phyloP scores from a whole-genome alignment of 2,113 vertebrate species.

The Microtus montanus region DNA sequence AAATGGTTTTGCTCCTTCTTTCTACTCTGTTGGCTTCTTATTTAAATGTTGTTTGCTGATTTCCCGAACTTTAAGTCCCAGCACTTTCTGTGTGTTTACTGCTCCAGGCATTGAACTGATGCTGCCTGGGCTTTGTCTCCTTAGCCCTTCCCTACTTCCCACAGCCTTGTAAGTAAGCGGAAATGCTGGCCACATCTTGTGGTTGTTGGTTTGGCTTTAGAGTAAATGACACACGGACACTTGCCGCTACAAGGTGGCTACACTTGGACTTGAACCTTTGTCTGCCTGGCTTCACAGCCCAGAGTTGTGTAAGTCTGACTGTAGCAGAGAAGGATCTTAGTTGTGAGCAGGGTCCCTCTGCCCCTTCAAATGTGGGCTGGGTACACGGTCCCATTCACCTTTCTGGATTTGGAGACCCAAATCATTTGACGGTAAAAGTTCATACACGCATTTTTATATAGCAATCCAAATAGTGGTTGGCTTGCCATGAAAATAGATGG shows the following conservation, averaged over 20 bases:
- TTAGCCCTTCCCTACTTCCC: neutral
- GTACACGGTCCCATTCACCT: neutral
- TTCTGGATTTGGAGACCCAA: neutral
- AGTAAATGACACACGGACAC: neutral
- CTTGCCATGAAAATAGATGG: neutral
- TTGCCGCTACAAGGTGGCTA: no score
- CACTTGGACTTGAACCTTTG: neutral
- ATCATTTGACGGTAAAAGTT: neutral
- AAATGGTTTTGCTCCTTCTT: neutral
- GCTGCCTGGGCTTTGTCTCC: neutral
- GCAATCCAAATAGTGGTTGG: neutral
- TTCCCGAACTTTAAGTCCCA: neutral
- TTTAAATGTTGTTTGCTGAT: neutral
- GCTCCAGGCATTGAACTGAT: rapidly evolving
- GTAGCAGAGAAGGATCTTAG: neutral
- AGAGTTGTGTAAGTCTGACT: no score
- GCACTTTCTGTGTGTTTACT: neutral
- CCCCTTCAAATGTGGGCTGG: neutral
- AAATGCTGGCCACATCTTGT: neutral
- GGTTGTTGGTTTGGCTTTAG: neutral
- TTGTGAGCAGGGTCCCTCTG: neutral
- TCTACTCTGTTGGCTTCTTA: neutral
- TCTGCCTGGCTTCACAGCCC: neutral
- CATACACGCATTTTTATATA: neutral
- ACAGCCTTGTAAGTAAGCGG: neutral